Conservation (phyloP, 1,140 invertebrate species). For the Chlorops oryzae region DNA sequence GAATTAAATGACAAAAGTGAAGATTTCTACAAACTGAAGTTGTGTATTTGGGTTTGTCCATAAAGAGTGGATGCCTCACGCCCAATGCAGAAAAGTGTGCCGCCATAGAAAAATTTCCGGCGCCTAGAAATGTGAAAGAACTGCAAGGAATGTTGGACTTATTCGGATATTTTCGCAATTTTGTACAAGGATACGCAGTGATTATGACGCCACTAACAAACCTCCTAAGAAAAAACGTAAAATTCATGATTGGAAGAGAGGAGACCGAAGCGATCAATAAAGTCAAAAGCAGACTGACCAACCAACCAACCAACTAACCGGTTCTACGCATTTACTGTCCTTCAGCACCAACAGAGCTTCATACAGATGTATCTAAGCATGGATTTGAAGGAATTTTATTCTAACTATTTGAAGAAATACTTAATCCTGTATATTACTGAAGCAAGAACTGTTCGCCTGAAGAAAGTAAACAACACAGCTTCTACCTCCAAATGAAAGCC, state of each 20-base stretch:
- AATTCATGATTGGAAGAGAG: neutral
- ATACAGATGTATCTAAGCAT: neutral
- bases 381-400: neutral
- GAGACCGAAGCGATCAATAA: conserved; percentile 7
- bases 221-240: conserved; percentile 11
- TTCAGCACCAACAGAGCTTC: neutral
- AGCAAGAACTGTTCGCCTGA: conserved; percentile 19
- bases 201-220: conserved; percentile 25
- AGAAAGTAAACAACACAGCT: conserved; percentile 29
- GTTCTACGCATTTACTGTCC: neutral
- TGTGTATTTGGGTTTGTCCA: conserved; percentile 23
- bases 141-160: conserved; percentile 34
- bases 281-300: too few relatives aligned
- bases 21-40: conserved; percentile 19
- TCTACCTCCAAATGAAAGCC: conserved; percentile 26
- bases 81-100: conserved; percentile 13
- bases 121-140: conserved; percentile 25
- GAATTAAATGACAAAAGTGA: conserved; percentile 16
- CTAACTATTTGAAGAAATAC: conserved; percentile 7
- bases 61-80: conserved; percentile 29
- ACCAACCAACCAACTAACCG: too few relatives aligned
- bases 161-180: conserved; percentile 36
- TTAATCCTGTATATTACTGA: conserved; percentile 14
- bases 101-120: conserved; percentile 28
- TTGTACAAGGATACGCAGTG: conserved; percentile 20